Evolutionary conservation across 1,140 invertebrate species (phyloP).

Genomic region (Drosophila pseudoobscura): DNA sequence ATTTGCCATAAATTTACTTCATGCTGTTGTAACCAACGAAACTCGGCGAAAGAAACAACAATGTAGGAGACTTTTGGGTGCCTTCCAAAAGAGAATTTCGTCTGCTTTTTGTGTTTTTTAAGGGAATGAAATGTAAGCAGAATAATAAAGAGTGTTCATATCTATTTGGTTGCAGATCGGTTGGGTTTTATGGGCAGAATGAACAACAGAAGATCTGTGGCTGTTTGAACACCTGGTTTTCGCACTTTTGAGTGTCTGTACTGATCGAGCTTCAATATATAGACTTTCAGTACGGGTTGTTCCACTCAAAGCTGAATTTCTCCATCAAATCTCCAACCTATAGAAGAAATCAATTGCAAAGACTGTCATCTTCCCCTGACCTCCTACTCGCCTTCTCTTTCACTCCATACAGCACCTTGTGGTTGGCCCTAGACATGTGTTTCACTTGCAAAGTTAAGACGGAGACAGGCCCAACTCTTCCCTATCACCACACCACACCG

Average conservation of each 20-base stretch:
- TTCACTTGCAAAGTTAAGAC: conserved; percentile 46
- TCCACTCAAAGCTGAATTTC: too few species aligned
- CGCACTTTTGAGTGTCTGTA: too few species aligned
- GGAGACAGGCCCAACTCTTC: conserved; percentile 6
- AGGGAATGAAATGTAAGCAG: background rate
- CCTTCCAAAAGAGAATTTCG: conserved; percentile 33
- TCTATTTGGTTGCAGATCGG: too few species aligned
- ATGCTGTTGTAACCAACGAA: conserved; percentile 44
- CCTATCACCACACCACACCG: conserved; percentile 5
- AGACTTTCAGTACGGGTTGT: too few species aligned
- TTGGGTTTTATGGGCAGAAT: too few species aligned
- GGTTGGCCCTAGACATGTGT: conserved; percentile 35
- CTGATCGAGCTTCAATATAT: too few species aligned
- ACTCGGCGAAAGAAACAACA: conserved; percentile 40
- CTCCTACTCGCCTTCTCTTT: background rate
- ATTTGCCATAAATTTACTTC: conserved; percentile 75
- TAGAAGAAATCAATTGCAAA: background rate
- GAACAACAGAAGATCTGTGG: too few species aligned
- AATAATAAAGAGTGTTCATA: background rate
- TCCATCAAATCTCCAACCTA: too few species aligned
- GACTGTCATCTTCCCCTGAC: background rate
- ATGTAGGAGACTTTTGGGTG: conserved; percentile 30
- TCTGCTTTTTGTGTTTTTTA: background rate
- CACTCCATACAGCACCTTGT: background rate
- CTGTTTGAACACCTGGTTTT: too few species aligned